These are phyloP conservation scores for Nasua narica DNA, from an alignment of 2,797 vertebrate genomes.

Conservation along the genomic window DNA sequence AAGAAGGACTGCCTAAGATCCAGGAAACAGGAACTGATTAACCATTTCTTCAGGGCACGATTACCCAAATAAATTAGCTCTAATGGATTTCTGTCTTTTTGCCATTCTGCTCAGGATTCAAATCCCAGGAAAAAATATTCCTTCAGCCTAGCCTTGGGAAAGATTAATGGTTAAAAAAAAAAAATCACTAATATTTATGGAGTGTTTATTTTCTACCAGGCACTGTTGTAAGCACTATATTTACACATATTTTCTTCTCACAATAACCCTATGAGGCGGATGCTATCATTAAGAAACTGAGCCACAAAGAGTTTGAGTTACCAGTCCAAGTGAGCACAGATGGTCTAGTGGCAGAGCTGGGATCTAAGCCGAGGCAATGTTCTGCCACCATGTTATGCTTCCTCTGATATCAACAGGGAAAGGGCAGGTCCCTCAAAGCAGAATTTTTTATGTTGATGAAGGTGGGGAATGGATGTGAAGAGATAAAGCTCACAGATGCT, in stretches of 20 bases:
- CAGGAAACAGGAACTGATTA: background rate
- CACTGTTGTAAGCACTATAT: background rate
- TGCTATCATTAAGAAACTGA: background rate
- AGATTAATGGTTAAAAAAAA: background rate
- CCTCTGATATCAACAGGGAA: background rate
- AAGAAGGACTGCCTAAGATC: background rate
- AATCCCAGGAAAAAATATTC: background rate
- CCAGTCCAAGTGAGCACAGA: background rate
- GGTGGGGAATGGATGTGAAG: background rate
- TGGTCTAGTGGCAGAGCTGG: background rate
- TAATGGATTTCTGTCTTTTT: slow-evolving; percentile 28
- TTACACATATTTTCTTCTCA: background rate
- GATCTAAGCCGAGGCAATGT: background rate
- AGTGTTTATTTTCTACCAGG: background rate
- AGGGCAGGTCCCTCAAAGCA: background rate
- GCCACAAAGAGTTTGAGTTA: background rate
- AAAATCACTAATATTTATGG: background rate
- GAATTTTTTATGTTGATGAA: background rate
- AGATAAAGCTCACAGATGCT: background rate
- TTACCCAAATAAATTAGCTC: slow-evolving; percentile 4
- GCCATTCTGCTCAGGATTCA: slow-evolving; percentile 10
- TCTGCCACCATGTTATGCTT: fast-evolving
- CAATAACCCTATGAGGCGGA: background rate
- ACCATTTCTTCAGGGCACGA: background rate
- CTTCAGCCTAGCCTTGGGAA: background rate